Conservation (phyloP, 1,140 invertebrate species). For the Drosophila nikananu region DNA sequence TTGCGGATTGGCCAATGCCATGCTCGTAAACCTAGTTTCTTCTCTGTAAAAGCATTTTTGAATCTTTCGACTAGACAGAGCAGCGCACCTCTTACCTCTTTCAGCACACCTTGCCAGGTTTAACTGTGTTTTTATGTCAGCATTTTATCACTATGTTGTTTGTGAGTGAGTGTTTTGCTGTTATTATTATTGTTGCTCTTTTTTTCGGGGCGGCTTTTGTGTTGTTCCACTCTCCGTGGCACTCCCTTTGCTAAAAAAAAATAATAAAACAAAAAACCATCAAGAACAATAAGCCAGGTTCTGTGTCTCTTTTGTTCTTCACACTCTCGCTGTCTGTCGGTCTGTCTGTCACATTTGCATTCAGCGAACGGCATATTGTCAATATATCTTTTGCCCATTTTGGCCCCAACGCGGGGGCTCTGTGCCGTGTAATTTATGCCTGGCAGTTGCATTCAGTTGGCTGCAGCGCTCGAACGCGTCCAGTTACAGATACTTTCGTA, state of each 20-base stretch:
- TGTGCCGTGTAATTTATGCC: slow-evolving; percentile 74
- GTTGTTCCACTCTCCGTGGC: slow-evolving; percentile 40
- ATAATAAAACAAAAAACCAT: slow-evolving; percentile 24
- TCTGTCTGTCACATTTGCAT: slow-evolving; percentile 67
- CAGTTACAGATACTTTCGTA: slow-evolving; percentile 38
- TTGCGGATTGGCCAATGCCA: slow-evolving; percentile 49
- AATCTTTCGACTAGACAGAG: slow-evolving; percentile 37
- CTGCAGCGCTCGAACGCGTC: slow-evolving; percentile 55
- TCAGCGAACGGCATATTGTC: slow-evolving; percentile 68
- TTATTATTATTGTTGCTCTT: slow-evolving; percentile 34
- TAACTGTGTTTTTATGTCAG: slow-evolving; percentile 79
- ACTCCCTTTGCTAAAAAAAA: slow-evolving; percentile 25
- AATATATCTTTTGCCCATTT: slow-evolving; percentile 64
- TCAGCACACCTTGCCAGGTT: slow-evolving; percentile 17
- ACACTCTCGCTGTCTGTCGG: slow-evolving; percentile 35
- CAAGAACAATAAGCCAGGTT: slow-evolving; percentile 48
- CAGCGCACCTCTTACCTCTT: slow-evolving; percentile 11
- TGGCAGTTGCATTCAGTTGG: slow-evolving; percentile 66
- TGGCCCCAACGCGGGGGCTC: slow-evolving; percentile 28
- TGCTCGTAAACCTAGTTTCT: slow-evolving; percentile 74
- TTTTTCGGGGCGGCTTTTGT: slow-evolving; percentile 43
- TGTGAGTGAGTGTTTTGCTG: slow-evolving; percentile 47
- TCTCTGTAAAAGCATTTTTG: slow-evolving; percentile 56
- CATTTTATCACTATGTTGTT: slow-evolving; percentile 40
- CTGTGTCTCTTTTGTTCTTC: slow-evolving; percentile 50